Percentiles rank a stretch among this genome's conserved stretches.
Conservation (phyloP, 2,888 invertebrate genomes). For the Mayetiola destructor region DNA sequence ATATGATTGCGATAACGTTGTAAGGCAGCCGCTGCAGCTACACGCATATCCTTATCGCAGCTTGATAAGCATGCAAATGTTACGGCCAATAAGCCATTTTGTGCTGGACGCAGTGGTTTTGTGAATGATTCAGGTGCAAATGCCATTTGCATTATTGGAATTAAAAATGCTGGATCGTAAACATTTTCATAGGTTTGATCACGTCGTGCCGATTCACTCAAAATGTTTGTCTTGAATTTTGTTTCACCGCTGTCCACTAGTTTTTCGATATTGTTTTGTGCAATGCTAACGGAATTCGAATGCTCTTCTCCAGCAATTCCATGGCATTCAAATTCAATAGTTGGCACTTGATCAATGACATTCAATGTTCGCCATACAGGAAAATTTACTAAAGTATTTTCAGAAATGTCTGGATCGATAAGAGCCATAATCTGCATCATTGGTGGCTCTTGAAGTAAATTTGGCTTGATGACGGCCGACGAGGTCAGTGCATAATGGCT, state of each 20-base stretch:
- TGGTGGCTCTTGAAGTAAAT: constrained; percentile 53
- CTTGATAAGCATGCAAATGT: constrained; percentile 57
- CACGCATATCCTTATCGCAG: constrained; percentile 47
- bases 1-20: constrained; percentile 59
- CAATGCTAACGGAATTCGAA: not conserved
- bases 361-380: constrained; percentile 47
- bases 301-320: constrained; percentile 10
- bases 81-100: constrained; percentile 55
- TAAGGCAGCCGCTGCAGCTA: constrained; percentile 59
- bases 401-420: constrained; percentile 48
- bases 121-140: constrained; percentile 61
- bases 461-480: constrained; percentile 33
- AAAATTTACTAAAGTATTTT: constrained; percentile 53
- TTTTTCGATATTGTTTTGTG: constrained; percentile 3
- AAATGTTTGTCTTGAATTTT: not conserved
- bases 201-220: constrained; percentile 18
- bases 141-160: constrained; percentile 60
- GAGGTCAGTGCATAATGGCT: constrained; percentile 54
- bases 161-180: constrained; percentile 71
- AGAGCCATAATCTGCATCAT: constrained; percentile 57
- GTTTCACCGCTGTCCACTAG: not conserved
- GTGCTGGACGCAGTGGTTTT: constrained; percentile 52
- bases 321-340: constrained; percentile 21
- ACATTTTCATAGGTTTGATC: constrained; percentile 33
- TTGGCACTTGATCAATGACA: constrained; percentile 28